Evolutionary conservation across 2,888 invertebrate genomes (phyloP).

Genomic region (Eulithis prunata): DNA sequence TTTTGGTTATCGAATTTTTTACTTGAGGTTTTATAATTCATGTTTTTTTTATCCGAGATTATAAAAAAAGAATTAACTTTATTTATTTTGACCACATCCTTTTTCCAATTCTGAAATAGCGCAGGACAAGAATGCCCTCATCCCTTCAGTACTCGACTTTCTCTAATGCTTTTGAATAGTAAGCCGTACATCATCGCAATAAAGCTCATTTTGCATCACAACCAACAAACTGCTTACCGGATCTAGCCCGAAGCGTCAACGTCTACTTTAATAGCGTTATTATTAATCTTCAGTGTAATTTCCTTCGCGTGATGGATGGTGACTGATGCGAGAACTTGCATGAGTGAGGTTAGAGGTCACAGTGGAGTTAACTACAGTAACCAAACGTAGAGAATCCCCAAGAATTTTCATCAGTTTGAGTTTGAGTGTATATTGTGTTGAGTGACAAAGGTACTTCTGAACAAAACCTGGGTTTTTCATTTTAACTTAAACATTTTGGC

Average conservation of each 20-base stretch:
- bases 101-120: not conserved
- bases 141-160: not conserved
- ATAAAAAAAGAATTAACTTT: too few relatives aligned
- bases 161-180: not conserved
- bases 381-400: conserved; percentile 5
- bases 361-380: conserved; percentile 22
- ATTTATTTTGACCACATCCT: too few relatives aligned
- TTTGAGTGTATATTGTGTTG: too few relatives aligned
- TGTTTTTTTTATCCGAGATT: too few relatives aligned
- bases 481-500: too few relatives aligned
- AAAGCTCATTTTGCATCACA: conserved; percentile 11
- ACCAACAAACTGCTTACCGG: conserved; percentile 6
- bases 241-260: conserved; percentile 42
- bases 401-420: not conserved
- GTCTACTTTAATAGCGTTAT: conserved; percentile 60
- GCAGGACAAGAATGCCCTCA: not conserved
- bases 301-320: conserved; percentile 70
- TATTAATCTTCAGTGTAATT: conserved; percentile 76
- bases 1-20: conserved; percentile 37
- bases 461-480: too few relatives aligned
- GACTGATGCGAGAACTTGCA: conserved; percentile 58
- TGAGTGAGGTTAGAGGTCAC: conserved; percentile 54
- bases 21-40: too few relatives aligned
- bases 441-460: too few relatives aligned
- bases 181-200: not conserved